Conservation (phyloP, 53 echinoderm and acorn worm species). For the Holothuria leucospilota region DNA sequence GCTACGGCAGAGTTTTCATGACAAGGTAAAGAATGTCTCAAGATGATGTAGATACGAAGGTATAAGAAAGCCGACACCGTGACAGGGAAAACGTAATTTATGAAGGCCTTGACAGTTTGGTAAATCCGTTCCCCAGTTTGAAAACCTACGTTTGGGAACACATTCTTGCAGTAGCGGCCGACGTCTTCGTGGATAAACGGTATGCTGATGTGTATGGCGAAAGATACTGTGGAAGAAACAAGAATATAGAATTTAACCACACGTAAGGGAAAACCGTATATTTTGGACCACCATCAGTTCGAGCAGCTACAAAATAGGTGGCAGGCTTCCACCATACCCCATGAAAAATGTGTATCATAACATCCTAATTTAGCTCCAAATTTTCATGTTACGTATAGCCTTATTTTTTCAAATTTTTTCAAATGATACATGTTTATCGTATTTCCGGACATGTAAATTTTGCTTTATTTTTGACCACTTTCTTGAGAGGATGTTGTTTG, state of each 20-base stretch:
- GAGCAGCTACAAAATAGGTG: no score
- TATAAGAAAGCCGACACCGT: conserved; percentile 3
- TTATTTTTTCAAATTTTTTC: no score
- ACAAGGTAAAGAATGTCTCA: not conserved
- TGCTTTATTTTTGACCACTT: no score
- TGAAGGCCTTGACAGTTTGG: not conserved
- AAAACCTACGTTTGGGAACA: not conserved
- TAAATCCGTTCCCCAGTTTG: not conserved
- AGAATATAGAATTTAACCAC: not conserved
- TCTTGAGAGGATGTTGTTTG: no score
- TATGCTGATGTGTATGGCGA: not conserved
- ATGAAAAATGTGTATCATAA: no score
- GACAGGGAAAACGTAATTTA: conserved; percentile 18
- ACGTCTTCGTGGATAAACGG: not conserved
- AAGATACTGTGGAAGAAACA: conserved; percentile 1
- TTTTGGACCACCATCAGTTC: no score
- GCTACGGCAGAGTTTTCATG: not conserved
- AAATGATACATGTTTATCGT: no score
- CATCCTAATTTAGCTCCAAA: no score
- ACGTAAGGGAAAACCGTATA: no score
- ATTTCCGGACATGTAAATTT: no score
- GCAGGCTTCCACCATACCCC: no score
- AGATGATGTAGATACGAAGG: not conserved
- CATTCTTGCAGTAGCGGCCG: not conserved
- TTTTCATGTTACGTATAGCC: no score